Evolutionary conservation across 2,888 invertebrate species (phyloP).

Genomic region (Ceramica pisi): DNA sequence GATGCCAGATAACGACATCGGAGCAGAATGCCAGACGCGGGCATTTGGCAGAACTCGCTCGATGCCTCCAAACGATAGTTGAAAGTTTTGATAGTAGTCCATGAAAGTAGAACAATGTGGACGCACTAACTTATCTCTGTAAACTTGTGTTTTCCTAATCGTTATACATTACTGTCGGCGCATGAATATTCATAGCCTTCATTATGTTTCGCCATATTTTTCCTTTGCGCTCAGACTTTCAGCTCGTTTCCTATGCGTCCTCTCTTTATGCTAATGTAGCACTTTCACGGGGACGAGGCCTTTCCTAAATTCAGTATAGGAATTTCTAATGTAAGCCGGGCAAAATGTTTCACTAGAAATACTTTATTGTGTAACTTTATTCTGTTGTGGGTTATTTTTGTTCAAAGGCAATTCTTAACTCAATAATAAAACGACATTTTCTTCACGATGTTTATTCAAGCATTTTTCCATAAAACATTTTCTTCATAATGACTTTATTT

Average conservation of each 20-base stretch:
- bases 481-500: conserved; percentile 27
- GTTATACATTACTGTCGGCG: conserved; percentile 33
- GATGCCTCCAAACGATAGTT: conserved; percentile 32
- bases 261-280: conserved; percentile 46
- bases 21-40: conserved; percentile 37
- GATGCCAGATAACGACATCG: conserved; percentile 34
- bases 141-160: conserved; percentile 46
- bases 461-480: conserved; percentile 14
- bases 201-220: conserved; percentile 53
- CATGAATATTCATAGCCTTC: conserved; percentile 50
- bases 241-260: conserved; percentile 35
- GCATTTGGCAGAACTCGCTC: conserved; percentile 29
- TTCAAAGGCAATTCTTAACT: not conserved
- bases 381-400: not conserved
- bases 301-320: conserved; percentile 35
- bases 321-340: conserved; percentile 19
- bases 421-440: conserved; percentile 2
- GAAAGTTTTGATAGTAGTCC: conserved; percentile 40
- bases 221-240: conserved; percentile 24
- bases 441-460: not conserved
- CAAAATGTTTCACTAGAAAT: conserved; percentile 5
- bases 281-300: conserved; percentile 17
- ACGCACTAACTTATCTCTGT: conserved; percentile 11
- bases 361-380: not conserved
- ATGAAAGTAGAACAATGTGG: conserved; percentile 10